Conservation (phyloP, 2,888 invertebrate species). For the Zaprionus obscuricornis region DNA sequence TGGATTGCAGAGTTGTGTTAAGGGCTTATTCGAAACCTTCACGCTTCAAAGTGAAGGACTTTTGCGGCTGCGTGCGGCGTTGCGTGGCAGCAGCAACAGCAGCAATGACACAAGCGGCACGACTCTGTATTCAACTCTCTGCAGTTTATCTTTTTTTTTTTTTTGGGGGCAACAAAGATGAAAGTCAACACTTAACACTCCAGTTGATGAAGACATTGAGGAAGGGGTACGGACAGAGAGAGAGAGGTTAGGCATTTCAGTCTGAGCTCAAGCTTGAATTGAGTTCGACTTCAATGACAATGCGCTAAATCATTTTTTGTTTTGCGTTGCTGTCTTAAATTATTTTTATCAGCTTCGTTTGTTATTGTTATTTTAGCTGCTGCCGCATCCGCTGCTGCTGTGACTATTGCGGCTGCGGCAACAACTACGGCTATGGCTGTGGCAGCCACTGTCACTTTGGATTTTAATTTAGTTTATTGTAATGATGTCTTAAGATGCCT, state of each 20-base stretch:
- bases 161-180: slow-evolving; percentile 62
- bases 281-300: slow-evolving; percentile 65
- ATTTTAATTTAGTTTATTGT: slow-evolving; percentile 75
- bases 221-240: background rate
- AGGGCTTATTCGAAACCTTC: slow-evolving; percentile 71
- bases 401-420: no score
- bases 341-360: slow-evolving; percentile 65
- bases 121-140: slow-evolving; percentile 33
- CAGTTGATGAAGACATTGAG: slow-evolving; percentile 2
- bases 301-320: slow-evolving; percentile 69
- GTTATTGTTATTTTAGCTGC: slow-evolving; percentile 32
- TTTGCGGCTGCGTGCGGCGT: slow-evolving; percentile 54
- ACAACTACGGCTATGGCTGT: no score
- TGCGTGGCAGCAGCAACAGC: slow-evolving; percentile 49
- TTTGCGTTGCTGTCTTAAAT: slow-evolving; percentile 35
- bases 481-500: slow-evolving; percentile 49
- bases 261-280: slow-evolving; percentile 15
- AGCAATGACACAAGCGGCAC: slow-evolving; percentile 51
- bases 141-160: slow-evolving; percentile 4
- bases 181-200: slow-evolving; percentile 78
- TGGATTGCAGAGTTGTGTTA: slow-evolving; percentile 12
- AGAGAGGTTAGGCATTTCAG: slow-evolving; percentile 8
- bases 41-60: slow-evolving; percentile 77
- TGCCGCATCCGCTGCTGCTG: slow-evolving; percentile 6
- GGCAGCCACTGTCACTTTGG: slow-evolving; percentile 59